A percentile compares a stretch with the other conserved stretches of the same genome.
Evolutionary conservation across 2,113 vertebrate genomes (phyloP).

Genomic region (Haemorhous mexicanus): DNA sequence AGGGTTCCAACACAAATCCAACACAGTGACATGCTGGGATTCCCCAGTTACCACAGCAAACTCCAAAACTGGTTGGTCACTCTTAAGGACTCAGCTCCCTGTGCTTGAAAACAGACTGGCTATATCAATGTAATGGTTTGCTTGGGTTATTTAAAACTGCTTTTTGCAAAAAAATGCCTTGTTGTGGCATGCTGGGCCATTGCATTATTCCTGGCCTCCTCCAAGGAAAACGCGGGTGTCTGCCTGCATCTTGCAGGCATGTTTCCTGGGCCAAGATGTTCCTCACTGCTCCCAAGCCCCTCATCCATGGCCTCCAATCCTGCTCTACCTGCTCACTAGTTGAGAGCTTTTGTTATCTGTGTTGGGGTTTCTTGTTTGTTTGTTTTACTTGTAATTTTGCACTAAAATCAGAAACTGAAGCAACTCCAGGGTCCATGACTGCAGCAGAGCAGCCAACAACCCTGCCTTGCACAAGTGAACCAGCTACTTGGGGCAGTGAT

Average conservation of each 20-base stretch:
- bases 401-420: background rate
- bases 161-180: background rate
- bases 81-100: background rate
- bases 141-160: background rate
- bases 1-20: background rate
- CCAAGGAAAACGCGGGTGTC: background rate
- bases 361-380: accelerated
- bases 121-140: background rate
- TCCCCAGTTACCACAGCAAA: background rate
- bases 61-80: background rate
- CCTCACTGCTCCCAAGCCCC: background rate
- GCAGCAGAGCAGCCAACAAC: background rate
- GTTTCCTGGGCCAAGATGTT: accelerated
- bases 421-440: background rate
- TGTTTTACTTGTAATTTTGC: background rate
- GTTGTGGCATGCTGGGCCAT: background rate
- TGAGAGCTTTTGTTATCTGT: accelerated
- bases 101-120: background rate
- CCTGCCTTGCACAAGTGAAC: background rate
- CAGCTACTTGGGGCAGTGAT: background rate
- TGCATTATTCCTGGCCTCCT: background rate
- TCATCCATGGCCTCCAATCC: background rate
- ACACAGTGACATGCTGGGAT: background rate
- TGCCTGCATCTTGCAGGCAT: background rate
- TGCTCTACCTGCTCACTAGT: background rate